Evolutionary conservation across 2,888 invertebrate genomes (phyloP).

Genomic region (Mamestra brassicae): DNA sequence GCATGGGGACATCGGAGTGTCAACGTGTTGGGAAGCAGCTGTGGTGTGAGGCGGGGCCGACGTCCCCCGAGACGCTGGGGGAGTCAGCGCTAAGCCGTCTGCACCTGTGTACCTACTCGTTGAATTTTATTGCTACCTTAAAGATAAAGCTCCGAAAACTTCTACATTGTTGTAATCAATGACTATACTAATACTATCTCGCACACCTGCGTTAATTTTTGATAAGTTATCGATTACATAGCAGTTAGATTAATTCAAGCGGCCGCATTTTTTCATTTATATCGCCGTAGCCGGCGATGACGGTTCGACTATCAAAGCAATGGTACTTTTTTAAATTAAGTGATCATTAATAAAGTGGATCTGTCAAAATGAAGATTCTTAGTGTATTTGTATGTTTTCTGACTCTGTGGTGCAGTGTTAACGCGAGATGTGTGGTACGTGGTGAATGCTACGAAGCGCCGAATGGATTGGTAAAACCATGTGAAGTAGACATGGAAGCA

Average conservation of each 20-base stretch:
- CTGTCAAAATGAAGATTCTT: slow-evolving; percentile 71
- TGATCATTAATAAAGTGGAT: slow-evolving; percentile 31
- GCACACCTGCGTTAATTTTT: slow-evolving; percentile 80
- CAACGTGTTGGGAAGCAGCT: slow-evolving; percentile 66
- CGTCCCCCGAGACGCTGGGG: slow-evolving; percentile 55
- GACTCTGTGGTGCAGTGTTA: slow-evolving; percentile 72
- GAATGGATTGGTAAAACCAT: slow-evolving; percentile 74
- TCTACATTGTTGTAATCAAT: slow-evolving; percentile 58
- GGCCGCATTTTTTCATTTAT: slow-evolving; percentile 62
- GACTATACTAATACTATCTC: slow-evolving; percentile 73
- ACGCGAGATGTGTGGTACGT: slow-evolving; percentile 80
- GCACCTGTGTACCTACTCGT: slow-evolving; percentile 71
- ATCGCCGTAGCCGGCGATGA: slow-evolving; percentile 30
- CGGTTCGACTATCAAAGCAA: slow-evolving; percentile 26
- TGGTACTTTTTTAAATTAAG: slow-evolving; percentile 40
- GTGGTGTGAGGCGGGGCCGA: slow-evolving; percentile 54
- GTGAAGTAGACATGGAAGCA: slow-evolving; percentile 74
- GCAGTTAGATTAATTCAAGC: slow-evolving; percentile 66
- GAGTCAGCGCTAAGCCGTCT: slow-evolving; percentile 8
- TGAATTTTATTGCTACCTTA: slow-evolving; percentile 54
- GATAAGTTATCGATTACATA: slow-evolving; percentile 79
- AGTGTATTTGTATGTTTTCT: slow-evolving; percentile 66
- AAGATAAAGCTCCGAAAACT: slow-evolving; percentile 43
- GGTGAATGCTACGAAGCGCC: slow-evolving; percentile 74
- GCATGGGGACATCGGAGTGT: slow-evolving; percentile 69